Conservation (phyloP, 2,797 vertebrate species). For the Myotis findleyi region DNA sequence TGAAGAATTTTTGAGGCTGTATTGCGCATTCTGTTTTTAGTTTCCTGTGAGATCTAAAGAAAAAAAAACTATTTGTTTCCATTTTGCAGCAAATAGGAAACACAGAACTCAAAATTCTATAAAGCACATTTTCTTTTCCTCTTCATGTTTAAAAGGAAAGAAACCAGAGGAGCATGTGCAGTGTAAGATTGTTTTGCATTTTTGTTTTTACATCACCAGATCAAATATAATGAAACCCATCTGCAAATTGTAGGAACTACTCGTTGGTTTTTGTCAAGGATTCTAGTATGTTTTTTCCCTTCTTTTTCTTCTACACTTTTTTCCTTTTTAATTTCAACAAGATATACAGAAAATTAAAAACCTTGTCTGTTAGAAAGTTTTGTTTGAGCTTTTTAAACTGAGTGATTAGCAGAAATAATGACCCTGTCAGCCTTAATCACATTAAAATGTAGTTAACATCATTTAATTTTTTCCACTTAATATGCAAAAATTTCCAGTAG, state of each 20-base stretch:
- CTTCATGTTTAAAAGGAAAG: conserved; percentile 79
- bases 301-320: conserved; percentile 76
- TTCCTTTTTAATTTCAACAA: conserved; percentile 79
- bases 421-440: conserved; percentile 99
- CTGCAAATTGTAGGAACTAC: conserved; percentile 76
- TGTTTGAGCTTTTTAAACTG: conserved; percentile 97
- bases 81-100: conserved; percentile 79
- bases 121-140: conserved; percentile 74
- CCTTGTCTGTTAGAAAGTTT: conserved; percentile 91
- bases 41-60: conserved; percentile 74
- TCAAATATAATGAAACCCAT: conserved; percentile 81
- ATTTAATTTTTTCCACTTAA: conserved; percentile 99
- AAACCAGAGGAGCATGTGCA: conserved; percentile 75
- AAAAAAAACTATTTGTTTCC: conserved; percentile 76
- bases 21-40: conserved; percentile 78
- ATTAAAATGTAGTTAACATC: conserved; percentile 99
- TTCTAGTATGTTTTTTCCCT: conserved; percentile 61
- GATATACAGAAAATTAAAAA: conserved; percentile 86
- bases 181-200: conserved; percentile 72
- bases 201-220: conserved; percentile 78
- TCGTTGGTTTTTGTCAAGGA: conserved; percentile 77
- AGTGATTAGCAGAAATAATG: conserved; percentile 99
- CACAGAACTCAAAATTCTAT: conserved; percentile 71
- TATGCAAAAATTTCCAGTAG: conserved; percentile 99
- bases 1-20: conserved; percentile 71